Percentiles rank a stretch among this genome's conserved stretches.
phyloP scores from a whole-genome alignment of 53 echinoderm and acorn worm genomes.

The Henricia sp. region DNA sequence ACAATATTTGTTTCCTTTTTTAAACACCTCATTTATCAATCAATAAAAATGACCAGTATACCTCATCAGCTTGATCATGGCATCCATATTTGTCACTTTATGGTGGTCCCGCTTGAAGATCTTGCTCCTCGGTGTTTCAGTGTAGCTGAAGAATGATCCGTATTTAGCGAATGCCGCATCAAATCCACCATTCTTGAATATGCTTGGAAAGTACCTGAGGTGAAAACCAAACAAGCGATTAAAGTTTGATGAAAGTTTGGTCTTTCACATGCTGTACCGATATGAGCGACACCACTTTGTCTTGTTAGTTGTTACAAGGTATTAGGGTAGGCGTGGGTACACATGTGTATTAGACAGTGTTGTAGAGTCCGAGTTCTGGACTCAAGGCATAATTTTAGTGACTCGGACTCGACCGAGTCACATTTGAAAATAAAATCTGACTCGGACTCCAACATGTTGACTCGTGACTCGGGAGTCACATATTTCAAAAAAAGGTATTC shows the following conservation, averaged over 20 bases:
- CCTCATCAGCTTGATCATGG: conserved; percentile 97
- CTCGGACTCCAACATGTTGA: no score
- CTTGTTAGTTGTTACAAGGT: neutral
- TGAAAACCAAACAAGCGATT: neutral
- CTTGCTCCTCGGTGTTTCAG: conserved; percentile 81
- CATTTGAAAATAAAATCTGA: no score
- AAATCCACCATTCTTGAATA: conserved; percentile 83
- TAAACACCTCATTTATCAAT: no score
- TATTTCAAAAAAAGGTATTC: no score
- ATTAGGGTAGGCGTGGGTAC: no score
- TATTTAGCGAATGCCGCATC: conserved; percentile 57
- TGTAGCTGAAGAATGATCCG: conserved; percentile 85
- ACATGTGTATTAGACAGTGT: no score
- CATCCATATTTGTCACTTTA: conserved; percentile 73
- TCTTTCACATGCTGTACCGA: neutral
- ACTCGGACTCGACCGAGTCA: no score
- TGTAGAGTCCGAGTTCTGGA: no score
- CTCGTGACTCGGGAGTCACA: no score
- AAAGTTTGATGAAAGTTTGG: neutral
- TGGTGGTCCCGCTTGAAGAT: conserved; percentile 89
- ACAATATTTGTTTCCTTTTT: no score
- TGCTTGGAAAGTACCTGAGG: conserved; percentile 78
- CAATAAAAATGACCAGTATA: conserved; percentile 15
- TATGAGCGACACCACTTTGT: neutral
- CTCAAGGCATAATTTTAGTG: no score